Percentiles rank a stretch among this genome's conserved stretches.
phyloP scores from a whole-genome alignment of 2,888 invertebrate species.

The Emesis furor region DNA sequence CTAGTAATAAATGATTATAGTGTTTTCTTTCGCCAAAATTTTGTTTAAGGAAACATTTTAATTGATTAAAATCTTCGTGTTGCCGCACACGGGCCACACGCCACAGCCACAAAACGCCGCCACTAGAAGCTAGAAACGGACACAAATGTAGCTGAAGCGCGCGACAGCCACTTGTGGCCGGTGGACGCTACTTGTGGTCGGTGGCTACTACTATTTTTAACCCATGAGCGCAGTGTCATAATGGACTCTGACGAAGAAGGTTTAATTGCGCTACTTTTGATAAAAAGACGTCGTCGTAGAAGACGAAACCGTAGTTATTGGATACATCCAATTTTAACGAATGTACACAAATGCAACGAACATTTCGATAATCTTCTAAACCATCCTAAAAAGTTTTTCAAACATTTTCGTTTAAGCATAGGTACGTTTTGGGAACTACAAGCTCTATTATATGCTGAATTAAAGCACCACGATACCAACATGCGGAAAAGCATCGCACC shows the following conservation, averaged over 20 bases:
- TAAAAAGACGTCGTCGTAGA: constrained; percentile 73
- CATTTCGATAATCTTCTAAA: constrained; percentile 73
- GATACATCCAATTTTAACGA: constrained; percentile 72
- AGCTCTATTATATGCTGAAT: constrained; percentile 73
- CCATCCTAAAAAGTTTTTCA: constrained; percentile 72
- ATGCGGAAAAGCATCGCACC: constrained; percentile 74
- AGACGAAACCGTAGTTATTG: constrained; percentile 71
- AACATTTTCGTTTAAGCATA: constrained; percentile 74
- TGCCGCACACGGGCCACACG: constrained; percentile 40
- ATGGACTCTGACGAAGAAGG: constrained; percentile 76
- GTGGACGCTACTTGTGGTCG: constrained; percentile 62
- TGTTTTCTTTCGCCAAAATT: too few species aligned
- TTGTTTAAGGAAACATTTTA: too few species aligned
- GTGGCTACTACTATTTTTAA: constrained; percentile 28
- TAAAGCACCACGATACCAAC: constrained; percentile 74
- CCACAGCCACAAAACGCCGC: constrained; percentile 42
- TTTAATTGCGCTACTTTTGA: constrained; percentile 74
- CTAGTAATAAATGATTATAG: too few species aligned
- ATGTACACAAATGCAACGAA: constrained; percentile 69
- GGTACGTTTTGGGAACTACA: constrained; percentile 74
- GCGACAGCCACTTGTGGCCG: constrained; percentile 74
- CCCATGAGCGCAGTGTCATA: constrained; percentile 28
- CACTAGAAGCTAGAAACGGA: constrained; percentile 72
- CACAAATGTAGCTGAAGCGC: constrained; percentile 73
- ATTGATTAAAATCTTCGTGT: too few species aligned